A percentile compares a stretch with the other conserved stretches of the same genome.
phyloP scores from a whole-genome alignment of 2,113 vertebrate species.

The Psittacula cyanocephala region DNA sequence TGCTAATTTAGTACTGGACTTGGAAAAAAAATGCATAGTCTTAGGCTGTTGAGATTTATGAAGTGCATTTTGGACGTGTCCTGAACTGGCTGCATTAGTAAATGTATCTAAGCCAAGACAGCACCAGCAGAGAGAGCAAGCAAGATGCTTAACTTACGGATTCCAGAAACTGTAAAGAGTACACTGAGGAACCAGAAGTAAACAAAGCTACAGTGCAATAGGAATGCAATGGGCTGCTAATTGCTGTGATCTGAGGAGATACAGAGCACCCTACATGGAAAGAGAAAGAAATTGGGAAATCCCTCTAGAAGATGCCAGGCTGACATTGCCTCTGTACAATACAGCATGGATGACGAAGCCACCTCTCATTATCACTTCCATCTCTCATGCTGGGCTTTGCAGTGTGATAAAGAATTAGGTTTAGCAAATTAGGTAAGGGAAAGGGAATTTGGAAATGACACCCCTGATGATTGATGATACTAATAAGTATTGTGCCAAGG shows the following conservation, averaged over 20 bases:
- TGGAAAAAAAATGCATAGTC: background rate
- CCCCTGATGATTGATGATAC: constrained; percentile 61
- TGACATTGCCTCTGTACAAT: constrained; percentile 17
- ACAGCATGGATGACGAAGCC: constrained; percentile 59
- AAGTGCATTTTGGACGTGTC: background rate
- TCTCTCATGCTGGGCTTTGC: constrained; percentile 62
- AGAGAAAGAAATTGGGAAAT: background rate
- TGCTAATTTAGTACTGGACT: background rate
- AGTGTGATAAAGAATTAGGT: constrained; percentile 71
- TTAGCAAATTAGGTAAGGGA: constrained; percentile 70
- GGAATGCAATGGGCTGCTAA: background rate
- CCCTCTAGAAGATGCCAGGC: background rate
- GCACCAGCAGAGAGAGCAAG: background rate
- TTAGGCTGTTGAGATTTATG: constrained; percentile 19
- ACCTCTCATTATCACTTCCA: constrained; percentile 60
- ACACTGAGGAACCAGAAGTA: background rate
- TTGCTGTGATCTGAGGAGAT: background rate
- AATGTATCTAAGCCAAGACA: constrained; percentile 7
- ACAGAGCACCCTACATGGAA: background rate
- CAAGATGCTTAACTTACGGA: background rate
- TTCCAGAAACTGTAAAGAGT: background rate
- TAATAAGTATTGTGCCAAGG: constrained; percentile 63
- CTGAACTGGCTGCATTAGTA: background rate
- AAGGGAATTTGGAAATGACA: constrained; percentile 71
- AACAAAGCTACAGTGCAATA: background rate